Conservation (phyloP, 2,113 vertebrate genomes). For the Vulpes vulpes region DNA sequence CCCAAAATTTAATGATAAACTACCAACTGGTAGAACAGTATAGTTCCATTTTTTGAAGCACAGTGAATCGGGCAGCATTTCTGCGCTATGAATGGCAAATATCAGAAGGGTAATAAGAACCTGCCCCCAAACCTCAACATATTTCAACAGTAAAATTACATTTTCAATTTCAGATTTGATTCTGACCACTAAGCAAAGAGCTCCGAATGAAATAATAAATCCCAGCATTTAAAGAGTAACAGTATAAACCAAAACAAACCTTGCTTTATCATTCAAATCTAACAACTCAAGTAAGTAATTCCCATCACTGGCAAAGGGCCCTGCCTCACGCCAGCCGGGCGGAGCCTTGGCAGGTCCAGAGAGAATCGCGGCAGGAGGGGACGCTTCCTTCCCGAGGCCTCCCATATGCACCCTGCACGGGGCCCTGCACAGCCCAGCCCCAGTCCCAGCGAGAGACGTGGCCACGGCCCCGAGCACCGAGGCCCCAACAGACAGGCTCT, state of each 20-base stretch:
- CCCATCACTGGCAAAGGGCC: not conserved
- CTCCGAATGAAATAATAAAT: constrained; percentile 3
- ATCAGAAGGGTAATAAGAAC: not conserved
- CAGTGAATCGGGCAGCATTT: not conserved
- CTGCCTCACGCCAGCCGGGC: not conserved
- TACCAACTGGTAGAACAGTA: not conserved
- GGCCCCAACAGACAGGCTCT: not conserved
- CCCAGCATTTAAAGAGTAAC: not conserved
- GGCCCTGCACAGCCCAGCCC: not conserved
- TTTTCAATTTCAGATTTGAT: not conserved
- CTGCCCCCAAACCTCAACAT: not conserved
- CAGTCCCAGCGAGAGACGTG: accelerated
- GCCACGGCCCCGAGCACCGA: not conserved
- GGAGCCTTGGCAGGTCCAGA: not conserved
- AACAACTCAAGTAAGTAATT: not conserved
- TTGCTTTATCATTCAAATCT: not conserved
- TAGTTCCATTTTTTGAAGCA: not conserved
- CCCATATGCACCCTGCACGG: not conserved
- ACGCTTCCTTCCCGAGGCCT: not conserved
- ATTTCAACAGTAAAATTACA: not conserved
- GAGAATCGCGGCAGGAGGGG: not conserved
- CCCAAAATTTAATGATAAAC: not conserved
- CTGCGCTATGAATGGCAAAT: not conserved
- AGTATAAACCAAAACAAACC: not conserved
- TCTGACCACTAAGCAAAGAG: not conserved